These are phyloP conservation scores for Eufriesea mexicana DNA, from an alignment of 1,140 invertebrate genomes.

Conservation along the genomic window DNA sequence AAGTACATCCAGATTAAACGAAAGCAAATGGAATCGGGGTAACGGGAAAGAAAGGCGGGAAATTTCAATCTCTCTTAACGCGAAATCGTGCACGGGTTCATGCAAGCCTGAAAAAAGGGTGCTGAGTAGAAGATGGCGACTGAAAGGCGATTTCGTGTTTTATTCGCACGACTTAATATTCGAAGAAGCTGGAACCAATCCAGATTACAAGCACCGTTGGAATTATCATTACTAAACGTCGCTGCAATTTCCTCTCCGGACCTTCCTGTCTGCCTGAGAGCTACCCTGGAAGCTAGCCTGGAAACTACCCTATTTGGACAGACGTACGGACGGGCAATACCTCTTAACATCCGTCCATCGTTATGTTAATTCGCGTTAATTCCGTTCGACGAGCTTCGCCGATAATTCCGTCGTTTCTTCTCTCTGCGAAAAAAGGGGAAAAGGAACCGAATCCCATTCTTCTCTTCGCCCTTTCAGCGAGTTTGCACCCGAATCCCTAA, in stretches of 20 bases:
- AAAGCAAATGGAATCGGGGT: neutral
- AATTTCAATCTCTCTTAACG: constrained; percentile 48
- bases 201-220: constrained; percentile 36
- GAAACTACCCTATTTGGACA: neutral
- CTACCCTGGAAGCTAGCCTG: too few relatives aligned
- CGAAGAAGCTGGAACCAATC: constrained; percentile 48
- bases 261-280: neutral
- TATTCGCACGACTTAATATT: constrained; percentile 34
- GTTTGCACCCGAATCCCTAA: neutral
- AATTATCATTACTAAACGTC: constrained; percentile 41
- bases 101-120: neutral
- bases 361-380: constrained; percentile 1
- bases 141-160: constrained; percentile 23
- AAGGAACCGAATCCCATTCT: neutral
- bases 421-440: neutral
- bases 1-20: neutral
- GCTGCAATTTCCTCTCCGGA: constrained; percentile 1
- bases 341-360: neutral
- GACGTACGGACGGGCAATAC: neutral
- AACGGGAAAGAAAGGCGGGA: neutral
- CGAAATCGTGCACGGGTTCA: neutral
- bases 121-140: neutral
- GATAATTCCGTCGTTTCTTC: neutral
- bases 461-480: neutral
- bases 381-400: neutral